Percentiles rank a stretch among this genome's conserved stretches.
Conservation (phyloP, 2,888 invertebrate species). For the Agrochola circellaris region DNA sequence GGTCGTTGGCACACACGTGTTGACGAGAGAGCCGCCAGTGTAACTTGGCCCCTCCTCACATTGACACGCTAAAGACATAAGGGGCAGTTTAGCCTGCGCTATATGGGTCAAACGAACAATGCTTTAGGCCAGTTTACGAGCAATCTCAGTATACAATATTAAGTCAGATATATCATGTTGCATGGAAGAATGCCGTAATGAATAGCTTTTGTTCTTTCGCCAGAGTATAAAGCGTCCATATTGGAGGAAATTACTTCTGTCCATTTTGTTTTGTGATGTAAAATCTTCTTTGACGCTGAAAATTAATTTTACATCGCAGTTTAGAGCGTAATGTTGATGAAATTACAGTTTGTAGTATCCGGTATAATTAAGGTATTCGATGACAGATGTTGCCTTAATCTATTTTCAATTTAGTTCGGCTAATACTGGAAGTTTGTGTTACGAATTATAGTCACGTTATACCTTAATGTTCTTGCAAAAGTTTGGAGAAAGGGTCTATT, state of each 20-base stretch:
- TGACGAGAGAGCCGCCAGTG: conserved; percentile 57
- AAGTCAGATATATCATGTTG: conserved; percentile 65
- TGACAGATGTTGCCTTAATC: conserved; percentile 46
- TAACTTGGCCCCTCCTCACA: conserved; percentile 58
- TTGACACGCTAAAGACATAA: conserved; percentile 58
- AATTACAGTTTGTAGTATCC: conserved; percentile 35
- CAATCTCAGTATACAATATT: conserved; percentile 57
- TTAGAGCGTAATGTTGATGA: conserved; percentile 13
- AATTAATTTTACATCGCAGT: conserved; percentile 10
- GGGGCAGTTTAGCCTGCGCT: conserved; percentile 52
- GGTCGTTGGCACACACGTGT: conserved; percentile 73
- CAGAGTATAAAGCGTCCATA: conserved; percentile 42
- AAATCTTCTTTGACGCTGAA: conserved; percentile 31
- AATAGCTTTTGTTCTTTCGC: conserved; percentile 50
- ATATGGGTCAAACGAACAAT: conserved; percentile 64
- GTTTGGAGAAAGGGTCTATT: conserved; percentile 11
- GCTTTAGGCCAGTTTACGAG: conserved; percentile 59
- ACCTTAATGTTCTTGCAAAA: conserved; percentile 14
- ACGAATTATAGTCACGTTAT: conserved; percentile 18
- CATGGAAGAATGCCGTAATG: conserved; percentile 52
- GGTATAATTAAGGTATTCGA: conserved; percentile 25
- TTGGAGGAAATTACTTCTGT: conserved; percentile 31
- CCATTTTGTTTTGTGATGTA: conserved; percentile 42
- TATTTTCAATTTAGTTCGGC: conserved; percentile 41
- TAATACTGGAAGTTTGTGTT: conserved; percentile 16